These are phyloP conservation scores for Xestoiulus laeticollis DNA, from an alignment of 2,888 invertebrate genomes.

Conservation along the genomic window DNA sequence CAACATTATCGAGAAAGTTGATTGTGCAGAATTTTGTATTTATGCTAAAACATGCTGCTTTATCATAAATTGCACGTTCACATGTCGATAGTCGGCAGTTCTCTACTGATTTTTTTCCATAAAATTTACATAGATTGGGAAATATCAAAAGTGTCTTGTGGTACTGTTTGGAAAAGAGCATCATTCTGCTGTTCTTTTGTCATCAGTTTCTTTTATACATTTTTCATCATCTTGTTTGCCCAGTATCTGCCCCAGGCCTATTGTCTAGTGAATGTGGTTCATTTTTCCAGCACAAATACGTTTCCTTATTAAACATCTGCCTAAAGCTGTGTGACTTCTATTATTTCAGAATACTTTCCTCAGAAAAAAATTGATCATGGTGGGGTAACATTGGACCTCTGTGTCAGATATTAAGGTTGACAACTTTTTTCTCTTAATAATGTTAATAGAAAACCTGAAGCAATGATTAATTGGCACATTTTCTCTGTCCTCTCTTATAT, in stretches of 20 bases:
- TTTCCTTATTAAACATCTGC: not conserved
- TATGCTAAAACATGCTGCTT: conserved; percentile 16
- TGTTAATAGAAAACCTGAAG: not conserved
- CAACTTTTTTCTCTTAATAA: not conserved
- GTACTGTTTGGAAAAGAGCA: not conserved
- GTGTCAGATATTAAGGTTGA: not conserved
- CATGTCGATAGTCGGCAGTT: not conserved
- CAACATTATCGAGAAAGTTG: not conserved
- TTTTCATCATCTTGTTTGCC: conserved; percentile 8
- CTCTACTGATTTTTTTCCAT: not conserved
- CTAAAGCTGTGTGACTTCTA: not conserved
- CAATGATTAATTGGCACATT: not conserved
- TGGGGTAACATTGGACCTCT: not conserved
- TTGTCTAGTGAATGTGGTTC: not conserved
- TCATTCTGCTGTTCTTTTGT: not conserved
- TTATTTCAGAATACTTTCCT: not conserved
- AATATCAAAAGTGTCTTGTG: not conserved
- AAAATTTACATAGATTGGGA: conserved; percentile 31
- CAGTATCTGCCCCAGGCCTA: not conserved
- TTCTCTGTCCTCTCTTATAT: not conserved
- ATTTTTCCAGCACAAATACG: not conserved
- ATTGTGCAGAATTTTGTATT: not conserved
- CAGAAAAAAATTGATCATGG: not conserved
- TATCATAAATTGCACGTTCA: not conserved
- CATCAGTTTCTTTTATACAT: not conserved